These are phyloP conservation scores for Dolichallabes microphthalmus DNA, from an alignment of 2,113 vertebrate species.

Conservation along the genomic window DNA sequence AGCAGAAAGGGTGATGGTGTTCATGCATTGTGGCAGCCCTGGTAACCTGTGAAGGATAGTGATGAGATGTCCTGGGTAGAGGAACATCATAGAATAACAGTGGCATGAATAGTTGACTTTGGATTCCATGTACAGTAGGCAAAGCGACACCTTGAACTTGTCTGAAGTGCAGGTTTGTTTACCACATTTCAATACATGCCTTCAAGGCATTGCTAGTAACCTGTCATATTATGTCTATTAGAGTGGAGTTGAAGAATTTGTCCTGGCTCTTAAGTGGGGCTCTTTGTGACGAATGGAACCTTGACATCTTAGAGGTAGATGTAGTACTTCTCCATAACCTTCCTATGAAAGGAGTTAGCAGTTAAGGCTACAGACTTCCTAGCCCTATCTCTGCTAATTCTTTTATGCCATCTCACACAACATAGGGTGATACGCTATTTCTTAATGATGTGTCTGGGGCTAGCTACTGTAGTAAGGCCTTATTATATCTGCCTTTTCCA, in stretches of 20 bases:
- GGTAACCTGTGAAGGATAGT: not conserved
- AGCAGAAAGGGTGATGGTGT: not conserved
- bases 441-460: not conserved
- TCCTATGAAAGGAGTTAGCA: not conserved
- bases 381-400: not conserved
- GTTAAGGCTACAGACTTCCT: not conserved
- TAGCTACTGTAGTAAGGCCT: not conserved
- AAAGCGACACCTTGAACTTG: not conserved
- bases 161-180: not conserved
- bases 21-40: not conserved
- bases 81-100: not conserved
- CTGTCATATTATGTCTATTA: not conserved
- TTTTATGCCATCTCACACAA: not conserved
- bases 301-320: not conserved
- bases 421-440: not conserved
- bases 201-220: not conserved
- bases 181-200: not conserved
- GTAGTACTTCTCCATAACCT: not conserved
- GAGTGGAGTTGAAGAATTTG: not conserved
- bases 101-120: not conserved
- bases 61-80: not conserved
- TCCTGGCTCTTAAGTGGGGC: not conserved
- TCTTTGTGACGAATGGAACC: not conserved
- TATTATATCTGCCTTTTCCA: constrained; percentile 1
- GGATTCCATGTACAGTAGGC: not conserved